Conservation (phyloP, 2,888 invertebrate species). For the Formica aserva region DNA sequence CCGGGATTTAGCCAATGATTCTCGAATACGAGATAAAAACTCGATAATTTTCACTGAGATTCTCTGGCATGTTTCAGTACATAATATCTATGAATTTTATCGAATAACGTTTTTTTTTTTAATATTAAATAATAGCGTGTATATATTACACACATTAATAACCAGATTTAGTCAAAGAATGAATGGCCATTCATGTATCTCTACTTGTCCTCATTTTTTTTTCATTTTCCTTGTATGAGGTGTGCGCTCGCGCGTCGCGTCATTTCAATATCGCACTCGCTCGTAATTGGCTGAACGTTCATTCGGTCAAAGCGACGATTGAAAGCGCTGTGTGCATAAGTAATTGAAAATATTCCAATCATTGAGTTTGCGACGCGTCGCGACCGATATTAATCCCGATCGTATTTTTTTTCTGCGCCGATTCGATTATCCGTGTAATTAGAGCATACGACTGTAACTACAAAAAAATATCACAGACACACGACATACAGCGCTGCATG, state of each 20-base stretch:
- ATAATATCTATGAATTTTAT: conserved; percentile 14
- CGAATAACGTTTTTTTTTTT: background rate
- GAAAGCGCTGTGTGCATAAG: conserved; percentile 66
- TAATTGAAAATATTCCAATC: conserved; percentile 75
- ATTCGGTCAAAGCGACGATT: conserved; percentile 47
- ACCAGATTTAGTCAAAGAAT: background rate
- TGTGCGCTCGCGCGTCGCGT: conserved; percentile 19
- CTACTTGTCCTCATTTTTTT: background rate
- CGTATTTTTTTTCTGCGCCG: conserved; percentile 54
- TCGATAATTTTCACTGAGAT: background rate
- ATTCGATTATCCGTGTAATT: conserved; percentile 67
- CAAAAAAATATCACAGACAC: conserved; percentile 49
- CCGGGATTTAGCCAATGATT: background rate
- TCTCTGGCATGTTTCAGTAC: background rate
- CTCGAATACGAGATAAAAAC: conserved; percentile 33
- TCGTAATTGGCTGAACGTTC: conserved; percentile 46
- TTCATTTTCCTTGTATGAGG: conserved; percentile 1
- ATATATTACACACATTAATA: background rate
- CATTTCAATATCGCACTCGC: conserved; percentile 32
- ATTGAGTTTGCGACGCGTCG: conserved; percentile 47
- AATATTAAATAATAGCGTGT: conserved; percentile 14
- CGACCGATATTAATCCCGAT: conserved; percentile 62
- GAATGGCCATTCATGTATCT: conserved; percentile 9
- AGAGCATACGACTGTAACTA: conserved; percentile 51
- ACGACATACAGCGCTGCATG: conserved; percentile 37